Evolutionary conservation across 2,888 invertebrate species (phyloP).

Genomic region (Agrilus cyanescens): DNA sequence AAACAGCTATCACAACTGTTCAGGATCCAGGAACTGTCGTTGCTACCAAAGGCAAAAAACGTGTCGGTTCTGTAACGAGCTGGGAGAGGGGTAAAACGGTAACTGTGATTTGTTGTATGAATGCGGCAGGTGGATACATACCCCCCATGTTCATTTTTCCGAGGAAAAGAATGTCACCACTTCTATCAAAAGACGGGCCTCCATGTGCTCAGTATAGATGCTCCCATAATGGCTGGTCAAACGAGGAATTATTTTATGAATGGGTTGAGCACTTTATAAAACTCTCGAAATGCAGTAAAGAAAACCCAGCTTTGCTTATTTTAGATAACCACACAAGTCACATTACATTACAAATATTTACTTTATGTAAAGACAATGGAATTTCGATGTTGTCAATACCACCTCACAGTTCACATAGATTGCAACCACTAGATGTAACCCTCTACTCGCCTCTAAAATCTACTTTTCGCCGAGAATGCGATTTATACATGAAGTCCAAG

Average conservation of each 20-base stretch:
- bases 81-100: too few species aligned
- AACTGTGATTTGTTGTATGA: too few species aligned
- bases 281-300: too few species aligned
- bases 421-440: conserved; percentile 15
- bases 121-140: too few species aligned
- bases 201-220: conserved; percentile 4
- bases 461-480: conserved; percentile 2
- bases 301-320: conserved; percentile 1
- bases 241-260: conserved; percentile 1
- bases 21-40: too few species aligned
- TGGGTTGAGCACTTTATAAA: not conserved
- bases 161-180: not conserved
- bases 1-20: too few species aligned
- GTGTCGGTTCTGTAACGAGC: too few species aligned
- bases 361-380: conserved; percentile 8
- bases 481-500: conserved; percentile 2
- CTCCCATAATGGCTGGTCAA: conserved; percentile 2
- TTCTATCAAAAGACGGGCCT: conserved; percentile 4
- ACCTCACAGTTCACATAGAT: conserved; percentile 17
- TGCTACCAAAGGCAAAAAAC: too few species aligned
- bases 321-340: conserved; percentile 6
- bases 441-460: conserved; percentile 7
- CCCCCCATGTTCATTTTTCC: too few species aligned
- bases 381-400: conserved; percentile 16
- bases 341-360: conserved; percentile 2